Evolutionary conservation across 1,140 invertebrate species (phyloP), one percentile per base, ranked within the genome.

Genomic region (Drosophila pruinosa): DNA sequence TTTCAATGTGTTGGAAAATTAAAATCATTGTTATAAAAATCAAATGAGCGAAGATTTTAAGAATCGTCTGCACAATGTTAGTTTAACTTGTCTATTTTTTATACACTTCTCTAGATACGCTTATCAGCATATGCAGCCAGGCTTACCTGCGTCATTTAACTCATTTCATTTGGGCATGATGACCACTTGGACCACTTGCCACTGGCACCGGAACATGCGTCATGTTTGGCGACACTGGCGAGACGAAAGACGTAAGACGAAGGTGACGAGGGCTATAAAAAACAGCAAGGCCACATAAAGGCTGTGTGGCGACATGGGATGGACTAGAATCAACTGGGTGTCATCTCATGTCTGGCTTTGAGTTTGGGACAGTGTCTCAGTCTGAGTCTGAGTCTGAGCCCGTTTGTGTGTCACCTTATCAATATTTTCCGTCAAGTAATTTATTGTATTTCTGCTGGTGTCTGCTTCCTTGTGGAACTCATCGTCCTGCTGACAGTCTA

Each of bases 361-460:
- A 36, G 39, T 4, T 31, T 39, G 61, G 34, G 19, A 12, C 34
- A 19, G 57, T 10, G 64, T 22, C 34, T 24, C 4, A 36, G 24
- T 12, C 19, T 14, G 2, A 31, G 38, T 31, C 14, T 28, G 22
- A 50, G 19, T 4, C 34, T 12, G 28, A 39, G 52, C 3, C 43
- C 53, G 28, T 50, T 58, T 50, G 15, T 71, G 68, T 64, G 72
- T 70, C 78, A 72, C 67, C 86, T 90, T 90, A 90, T 90, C 89
- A 90, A 90, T 85, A 90, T 90, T 90, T 90, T 78, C 56, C 82
- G 88, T 90, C 88, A 76, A 76, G 76, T 90, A 90, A 90, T 90
- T 90, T 90, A 90, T 90, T 85, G 82, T 62, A 76, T 77, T 85
- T 78, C 15, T 57, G 48, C 39, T 72, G 34, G 26, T 15, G 26